These are phyloP conservation scores for Acanthopleura granulata DNA, from an alignment of 2,888 invertebrate genomes.

Conservation along the genomic window DNA sequence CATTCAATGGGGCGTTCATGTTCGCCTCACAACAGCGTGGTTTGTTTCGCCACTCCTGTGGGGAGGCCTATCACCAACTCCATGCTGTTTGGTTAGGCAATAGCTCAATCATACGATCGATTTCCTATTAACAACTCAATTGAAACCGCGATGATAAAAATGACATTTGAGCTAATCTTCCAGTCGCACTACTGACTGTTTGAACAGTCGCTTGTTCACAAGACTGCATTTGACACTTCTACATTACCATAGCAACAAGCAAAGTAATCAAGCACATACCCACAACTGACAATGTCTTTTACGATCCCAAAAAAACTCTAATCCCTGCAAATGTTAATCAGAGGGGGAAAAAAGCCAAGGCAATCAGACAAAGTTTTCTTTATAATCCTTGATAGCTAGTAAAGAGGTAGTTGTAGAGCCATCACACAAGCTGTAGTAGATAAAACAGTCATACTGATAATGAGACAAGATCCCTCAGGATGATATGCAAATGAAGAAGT, in stretches of 20 bases:
- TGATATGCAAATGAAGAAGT: no score
- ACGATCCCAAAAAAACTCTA: no score
- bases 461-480: no score
- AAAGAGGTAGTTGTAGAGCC: no score
- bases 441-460: no score
- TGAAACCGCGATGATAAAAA: constrained; percentile 3
- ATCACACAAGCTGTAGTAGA: no score
- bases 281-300: no score
- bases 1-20: neutral
- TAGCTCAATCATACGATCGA: neutral
- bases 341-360: no score
- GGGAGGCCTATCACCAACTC: neutral
- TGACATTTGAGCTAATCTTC: constrained; percentile 15
- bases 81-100: constrained; percentile 13
- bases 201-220: constrained; percentile 5
- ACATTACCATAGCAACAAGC: neutral
- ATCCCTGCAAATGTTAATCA: no score
- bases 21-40: neutral
- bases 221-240: neutral
- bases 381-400: no score
- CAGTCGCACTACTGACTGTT: neutral
- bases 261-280: no score
- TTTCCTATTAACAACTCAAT: constrained; percentile 15
- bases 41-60: constrained; percentile 8
- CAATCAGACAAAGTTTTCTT: no score